These are phyloP conservation scores for Dascillus cervinus DNA, from an alignment of 2,888 invertebrate species.

Conservation along the genomic window DNA sequence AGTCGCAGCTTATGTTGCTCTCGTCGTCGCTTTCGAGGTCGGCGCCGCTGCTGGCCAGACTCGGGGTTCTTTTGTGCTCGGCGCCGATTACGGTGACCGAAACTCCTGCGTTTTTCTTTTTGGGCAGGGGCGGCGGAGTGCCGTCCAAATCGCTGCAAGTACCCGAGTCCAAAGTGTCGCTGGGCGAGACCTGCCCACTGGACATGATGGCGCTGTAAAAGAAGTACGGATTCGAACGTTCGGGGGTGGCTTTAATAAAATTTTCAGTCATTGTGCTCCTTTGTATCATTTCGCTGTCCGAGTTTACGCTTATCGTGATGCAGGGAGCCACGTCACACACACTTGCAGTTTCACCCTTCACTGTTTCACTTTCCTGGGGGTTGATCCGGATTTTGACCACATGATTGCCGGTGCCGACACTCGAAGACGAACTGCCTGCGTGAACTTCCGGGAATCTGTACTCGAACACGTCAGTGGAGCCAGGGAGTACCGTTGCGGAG, in stretches of 20 bases:
- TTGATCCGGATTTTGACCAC: slow-evolving; percentile 67
- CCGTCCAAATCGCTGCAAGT: slow-evolving; percentile 78
- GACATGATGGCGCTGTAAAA: slow-evolving; percentile 59
- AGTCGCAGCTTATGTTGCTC: slow-evolving; percentile 75
- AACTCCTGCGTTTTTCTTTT: slow-evolving; percentile 51
- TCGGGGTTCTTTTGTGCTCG: slow-evolving; percentile 48
- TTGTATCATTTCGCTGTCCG: slow-evolving; percentile 48
- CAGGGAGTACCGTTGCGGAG: slow-evolving; percentile 45
- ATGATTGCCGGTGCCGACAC: slow-evolving; percentile 36
- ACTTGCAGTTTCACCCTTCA: slow-evolving; percentile 32
- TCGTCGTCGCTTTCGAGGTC: slow-evolving; percentile 62
- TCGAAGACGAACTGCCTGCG: slow-evolving; percentile 13
- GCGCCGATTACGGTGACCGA: slow-evolving; percentile 51
- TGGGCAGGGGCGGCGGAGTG: slow-evolving; percentile 60
- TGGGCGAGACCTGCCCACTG: slow-evolving; percentile 76
- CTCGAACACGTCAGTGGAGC: slow-evolving; percentile 31
- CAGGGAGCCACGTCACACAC: slow-evolving; percentile 45
- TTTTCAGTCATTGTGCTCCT: slow-evolving; percentile 39
- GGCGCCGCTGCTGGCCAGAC: slow-evolving; percentile 54
- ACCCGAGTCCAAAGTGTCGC: slow-evolving; percentile 76
- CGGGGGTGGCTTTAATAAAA: slow-evolving; percentile 17
- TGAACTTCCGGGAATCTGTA: slow-evolving; percentile 33
- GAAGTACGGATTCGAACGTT: slow-evolving; percentile 40
- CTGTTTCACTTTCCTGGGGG: slow-evolving; percentile 42
- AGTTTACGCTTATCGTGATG: slow-evolving; percentile 52